A percentile compares a stretch with the other conserved stretches of the same genome.
Conservation (phyloP, 1,140 invertebrate genomes). For the Sweltsa coloradensis region DNA sequence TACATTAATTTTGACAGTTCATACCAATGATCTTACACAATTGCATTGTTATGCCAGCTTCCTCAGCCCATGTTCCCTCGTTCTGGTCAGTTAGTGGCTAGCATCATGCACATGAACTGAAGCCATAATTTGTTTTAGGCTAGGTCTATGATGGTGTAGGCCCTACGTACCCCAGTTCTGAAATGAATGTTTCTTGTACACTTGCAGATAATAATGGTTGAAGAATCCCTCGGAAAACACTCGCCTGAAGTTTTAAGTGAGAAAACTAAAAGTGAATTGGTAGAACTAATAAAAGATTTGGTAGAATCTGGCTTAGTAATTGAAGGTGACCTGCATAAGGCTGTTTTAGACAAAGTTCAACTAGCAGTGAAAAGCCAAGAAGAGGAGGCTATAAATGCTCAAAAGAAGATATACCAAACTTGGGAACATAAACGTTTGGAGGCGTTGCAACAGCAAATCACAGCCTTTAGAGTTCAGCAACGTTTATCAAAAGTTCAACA, state of each 20-base stretch:
- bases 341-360: constrained; percentile 3
- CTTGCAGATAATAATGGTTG: constrained; percentile 1
- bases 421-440: constrained; percentile 43
- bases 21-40: no score
- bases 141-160: no score
- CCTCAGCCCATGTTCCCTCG: no score
- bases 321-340: constrained; percentile 10
- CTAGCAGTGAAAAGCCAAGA: constrained; percentile 29
- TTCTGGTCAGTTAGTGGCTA: no score
- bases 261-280: constrained; percentile 23
- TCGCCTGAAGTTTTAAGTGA: neutral
- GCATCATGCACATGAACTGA: no score
- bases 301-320: constrained; percentile 3
- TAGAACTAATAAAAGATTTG: constrained; percentile 9
- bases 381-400: neutral
- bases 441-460: constrained; percentile 41
- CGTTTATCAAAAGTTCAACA: constrained; percentile 41
- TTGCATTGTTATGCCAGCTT: no score
- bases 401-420: constrained; percentile 30
- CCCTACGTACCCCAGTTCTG: no score
- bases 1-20: no score
- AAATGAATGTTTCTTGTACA: neutral
- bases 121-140: no score
- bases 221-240: neutral
- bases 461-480: constrained; percentile 35